Evolutionary conservation across 2,888 invertebrate species (phyloP).

Genomic region (Sinhomidia bicolor): DNA sequence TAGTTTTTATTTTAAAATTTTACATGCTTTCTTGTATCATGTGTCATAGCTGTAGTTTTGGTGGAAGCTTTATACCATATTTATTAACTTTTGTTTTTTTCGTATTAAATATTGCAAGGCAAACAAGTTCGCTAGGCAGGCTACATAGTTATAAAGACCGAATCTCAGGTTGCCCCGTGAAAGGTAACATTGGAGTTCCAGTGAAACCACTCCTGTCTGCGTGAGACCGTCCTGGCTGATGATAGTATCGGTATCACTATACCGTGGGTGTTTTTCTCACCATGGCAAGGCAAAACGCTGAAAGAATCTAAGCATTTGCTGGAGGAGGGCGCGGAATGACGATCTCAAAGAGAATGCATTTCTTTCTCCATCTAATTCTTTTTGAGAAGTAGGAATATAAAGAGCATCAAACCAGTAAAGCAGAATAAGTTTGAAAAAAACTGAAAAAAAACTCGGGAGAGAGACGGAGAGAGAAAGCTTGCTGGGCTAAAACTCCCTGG

Average conservation of each 20-base stretch:
- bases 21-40: neutral
- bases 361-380: neutral
- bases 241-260: neutral
- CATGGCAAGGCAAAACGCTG: neutral
- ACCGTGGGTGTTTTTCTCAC: neutral
- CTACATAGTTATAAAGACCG: neutral
- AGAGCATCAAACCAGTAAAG: neutral
- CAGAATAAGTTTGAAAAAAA: no score
- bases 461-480: neutral
- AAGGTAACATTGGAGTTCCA: neutral
- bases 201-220: neutral
- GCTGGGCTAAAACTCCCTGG: slow-evolving; percentile 13
- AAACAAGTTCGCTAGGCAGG: no score
- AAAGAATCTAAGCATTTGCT: neutral
- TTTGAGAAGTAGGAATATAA: neutral
- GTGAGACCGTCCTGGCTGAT: no score
- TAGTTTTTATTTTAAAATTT: neutral
- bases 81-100: no score
- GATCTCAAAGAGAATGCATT: neutral
- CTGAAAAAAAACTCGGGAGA: neutral
- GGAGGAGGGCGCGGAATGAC: slow-evolving; percentile 34
- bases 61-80: neutral
- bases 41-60: no score
- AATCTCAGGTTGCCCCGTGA: neutral
- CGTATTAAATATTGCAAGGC: no score